These are phyloP conservation scores for Xyrichtys novacula DNA, from an alignment of 2,797 vertebrate genomes.

Conservation along the genomic window DNA sequence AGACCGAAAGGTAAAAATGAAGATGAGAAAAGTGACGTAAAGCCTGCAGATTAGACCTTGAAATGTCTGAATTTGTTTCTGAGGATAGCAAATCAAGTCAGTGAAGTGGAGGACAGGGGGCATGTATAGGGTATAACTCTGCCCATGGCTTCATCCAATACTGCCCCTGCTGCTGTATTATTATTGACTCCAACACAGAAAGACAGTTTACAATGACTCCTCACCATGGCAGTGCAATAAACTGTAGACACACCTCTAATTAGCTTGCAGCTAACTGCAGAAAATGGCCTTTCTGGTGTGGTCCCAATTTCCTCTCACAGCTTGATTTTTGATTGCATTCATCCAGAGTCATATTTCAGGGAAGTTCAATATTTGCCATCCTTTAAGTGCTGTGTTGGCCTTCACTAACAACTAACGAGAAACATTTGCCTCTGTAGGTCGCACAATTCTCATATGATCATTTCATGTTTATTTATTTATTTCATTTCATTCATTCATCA, in stretches of 20 bases:
- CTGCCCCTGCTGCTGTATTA: neutral
- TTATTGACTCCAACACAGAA: constrained; percentile 11
- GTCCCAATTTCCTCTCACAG: constrained; percentile 6
- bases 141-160: constrained; percentile 23
- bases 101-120: neutral
- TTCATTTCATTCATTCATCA: no score
- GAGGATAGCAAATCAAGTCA: neutral
- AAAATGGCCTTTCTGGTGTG: neutral
- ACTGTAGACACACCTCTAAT: neutral
- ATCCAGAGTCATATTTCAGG: neutral
- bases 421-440: neutral
- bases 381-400: neutral
- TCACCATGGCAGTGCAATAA: neutral
- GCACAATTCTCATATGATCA: no score
- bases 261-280: constrained; percentile 1
- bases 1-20: constrained; percentile 17
- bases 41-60: constrained; percentile 17
- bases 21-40: neutral
- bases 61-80: neutral
- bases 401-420: neutral
- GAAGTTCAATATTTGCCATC: neutral
- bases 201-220: neutral
- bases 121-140: neutral
- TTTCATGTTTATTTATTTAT: no score
- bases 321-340: neutral